These are phyloP conservation scores for Gymnorhina tibicen DNA, from an alignment of 2,113 vertebrate species.

Conservation along the genomic window DNA sequence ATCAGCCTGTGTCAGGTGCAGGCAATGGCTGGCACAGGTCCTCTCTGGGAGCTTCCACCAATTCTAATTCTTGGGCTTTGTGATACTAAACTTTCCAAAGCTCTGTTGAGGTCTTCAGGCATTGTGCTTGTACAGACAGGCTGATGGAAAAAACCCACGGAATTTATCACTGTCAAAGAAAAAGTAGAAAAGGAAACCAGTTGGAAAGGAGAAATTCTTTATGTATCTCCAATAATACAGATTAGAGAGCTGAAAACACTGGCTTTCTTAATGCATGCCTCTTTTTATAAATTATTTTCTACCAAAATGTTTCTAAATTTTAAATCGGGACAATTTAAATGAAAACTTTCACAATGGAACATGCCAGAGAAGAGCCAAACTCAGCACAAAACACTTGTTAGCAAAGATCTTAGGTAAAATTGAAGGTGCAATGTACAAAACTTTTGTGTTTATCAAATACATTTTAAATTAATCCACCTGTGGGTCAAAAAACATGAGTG, in stretches of 20 bases:
- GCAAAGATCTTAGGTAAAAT: not conserved
- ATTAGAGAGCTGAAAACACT: not conserved
- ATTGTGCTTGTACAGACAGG: not conserved
- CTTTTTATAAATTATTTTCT: not conserved
- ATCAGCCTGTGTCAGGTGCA: not conserved
- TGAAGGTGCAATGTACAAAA: not conserved
- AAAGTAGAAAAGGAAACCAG: not conserved
- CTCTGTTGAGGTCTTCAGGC: not conserved
- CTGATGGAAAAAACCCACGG: not conserved
- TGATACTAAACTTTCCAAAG: not conserved
- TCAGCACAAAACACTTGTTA: not conserved
- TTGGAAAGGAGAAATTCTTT: not conserved
- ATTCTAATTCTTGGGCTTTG: not conserved
- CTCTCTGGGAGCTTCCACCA: not conserved
- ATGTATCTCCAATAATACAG: not conserved
- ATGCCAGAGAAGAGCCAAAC: not conserved
- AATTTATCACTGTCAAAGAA: not conserved
- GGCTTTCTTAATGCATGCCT: not conserved
- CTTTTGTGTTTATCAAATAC: not conserved
- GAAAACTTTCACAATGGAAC: not conserved
- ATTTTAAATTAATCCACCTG: not conserved
- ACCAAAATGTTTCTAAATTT: not conserved
- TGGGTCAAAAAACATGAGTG: not conserved
- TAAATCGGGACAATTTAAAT: not conserved
- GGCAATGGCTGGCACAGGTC: not conserved